Evolutionary conservation across 2,113 vertebrate species (phyloP).

Genomic region (Callorhinus ursinus): DNA sequence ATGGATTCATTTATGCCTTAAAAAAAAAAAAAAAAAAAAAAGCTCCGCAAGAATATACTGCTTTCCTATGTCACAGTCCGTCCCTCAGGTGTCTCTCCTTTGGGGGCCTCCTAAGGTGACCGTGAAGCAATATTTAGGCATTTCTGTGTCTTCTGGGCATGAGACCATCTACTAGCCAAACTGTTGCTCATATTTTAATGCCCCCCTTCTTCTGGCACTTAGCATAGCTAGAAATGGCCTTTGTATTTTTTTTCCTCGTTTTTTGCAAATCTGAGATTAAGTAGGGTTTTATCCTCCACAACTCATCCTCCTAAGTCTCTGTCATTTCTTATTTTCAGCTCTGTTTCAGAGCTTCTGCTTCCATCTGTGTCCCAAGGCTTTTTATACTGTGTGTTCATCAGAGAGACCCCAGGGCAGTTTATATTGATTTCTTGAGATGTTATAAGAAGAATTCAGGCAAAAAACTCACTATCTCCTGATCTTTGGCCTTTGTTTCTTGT

Average conservation of each 20-base stretch:
- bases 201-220: background rate
- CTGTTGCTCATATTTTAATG: background rate
- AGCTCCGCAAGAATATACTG: background rate
- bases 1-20: background rate
- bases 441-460: background rate
- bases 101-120: background rate
- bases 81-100: background rate
- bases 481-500: background rate
- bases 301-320: background rate
- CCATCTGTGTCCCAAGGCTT: background rate
- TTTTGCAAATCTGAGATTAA: conserved; percentile 1
- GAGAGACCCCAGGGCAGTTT: background rate
- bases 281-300: background rate
- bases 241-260: background rate
- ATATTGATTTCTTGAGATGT: background rate
- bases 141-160: background rate
- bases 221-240: background rate
- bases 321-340: background rate
- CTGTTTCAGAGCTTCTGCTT: background rate
- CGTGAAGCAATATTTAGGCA: background rate
- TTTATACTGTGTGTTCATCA: background rate
- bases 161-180: background rate
- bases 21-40: background rate
- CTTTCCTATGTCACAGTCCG: background rate
- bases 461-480: background rate